These are phyloP conservation scores for Corbicula japonica DNA, from an alignment of 2,888 invertebrate species.

Conservation along the genomic window DNA sequence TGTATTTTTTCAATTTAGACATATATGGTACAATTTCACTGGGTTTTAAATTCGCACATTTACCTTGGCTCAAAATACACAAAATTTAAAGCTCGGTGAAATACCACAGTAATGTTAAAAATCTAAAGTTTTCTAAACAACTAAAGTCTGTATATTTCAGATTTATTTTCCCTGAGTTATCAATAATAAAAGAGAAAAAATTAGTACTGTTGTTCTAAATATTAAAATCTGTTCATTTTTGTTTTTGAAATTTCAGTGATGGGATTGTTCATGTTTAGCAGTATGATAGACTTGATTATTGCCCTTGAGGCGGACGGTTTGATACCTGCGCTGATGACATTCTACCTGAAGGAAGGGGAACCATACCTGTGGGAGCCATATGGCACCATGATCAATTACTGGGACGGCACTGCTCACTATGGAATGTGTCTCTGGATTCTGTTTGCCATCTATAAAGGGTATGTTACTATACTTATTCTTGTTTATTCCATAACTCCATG, in stretches of 20 bases:
- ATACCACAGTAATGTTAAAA: not conserved
- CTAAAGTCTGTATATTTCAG: not conserved
- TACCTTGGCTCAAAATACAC: too few relatives aligned
- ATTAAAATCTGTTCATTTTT: not conserved
- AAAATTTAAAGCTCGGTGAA: too few relatives aligned
- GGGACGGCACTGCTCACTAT: conserved; percentile 85
- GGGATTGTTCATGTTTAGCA: conserved; percentile 83
- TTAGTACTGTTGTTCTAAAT: not conserved
- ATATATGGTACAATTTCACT: too few relatives aligned
- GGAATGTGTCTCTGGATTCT: conserved; percentile 72
- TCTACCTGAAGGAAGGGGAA: conserved; percentile 84
- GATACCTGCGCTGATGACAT: conserved; percentile 82
- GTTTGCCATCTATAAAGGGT: conserved; percentile 31
- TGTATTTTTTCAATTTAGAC: too few relatives aligned
- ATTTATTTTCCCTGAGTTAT: not conserved
- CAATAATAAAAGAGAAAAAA: too few relatives aligned
- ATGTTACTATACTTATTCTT: not conserved
- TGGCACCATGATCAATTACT: conserved; percentile 85
- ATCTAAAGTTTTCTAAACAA: not conserved
- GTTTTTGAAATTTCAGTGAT: conserved; percentile 75
- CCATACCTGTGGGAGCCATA: conserved; percentile 85
- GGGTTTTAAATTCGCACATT: too few relatives aligned
- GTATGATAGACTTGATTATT: conserved; percentile 83
- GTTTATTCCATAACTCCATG: not conserved
- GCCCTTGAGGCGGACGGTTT: conserved; percentile 84